phyloP scores from a whole-genome alignment of 2,888 invertebrate species.

The Neuroscelio doddi region DNA sequence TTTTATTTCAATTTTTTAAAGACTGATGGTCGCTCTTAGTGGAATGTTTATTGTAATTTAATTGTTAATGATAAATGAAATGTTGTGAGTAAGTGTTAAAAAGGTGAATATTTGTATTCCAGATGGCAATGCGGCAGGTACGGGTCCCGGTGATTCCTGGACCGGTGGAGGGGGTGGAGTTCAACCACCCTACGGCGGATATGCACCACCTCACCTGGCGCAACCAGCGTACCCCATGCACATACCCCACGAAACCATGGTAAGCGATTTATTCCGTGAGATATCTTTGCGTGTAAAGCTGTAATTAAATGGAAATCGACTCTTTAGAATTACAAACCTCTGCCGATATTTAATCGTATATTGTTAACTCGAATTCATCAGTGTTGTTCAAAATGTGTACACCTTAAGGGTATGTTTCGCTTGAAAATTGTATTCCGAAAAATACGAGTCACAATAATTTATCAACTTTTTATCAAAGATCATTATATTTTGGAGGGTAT shows the following conservation, averaged over 20 bases:
- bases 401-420: too few relatives aligned
- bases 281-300: constrained; percentile 24
- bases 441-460: too few relatives aligned
- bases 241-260: constrained; percentile 73
- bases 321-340: too few relatives aligned
- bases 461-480: too few relatives aligned
- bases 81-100: not conserved
- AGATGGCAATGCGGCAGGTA: constrained; percentile 72
- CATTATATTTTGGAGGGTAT: too few relatives aligned
- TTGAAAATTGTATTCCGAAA: too few relatives aligned
- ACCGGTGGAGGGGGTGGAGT: constrained; percentile 72
- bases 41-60: not conserved
- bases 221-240: constrained; percentile 71
- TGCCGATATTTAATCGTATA: too few relatives aligned
- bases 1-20: not conserved
- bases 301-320: constrained; percentile 13
- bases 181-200: constrained; percentile 70
- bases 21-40: not conserved
- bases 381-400: too few relatives aligned
- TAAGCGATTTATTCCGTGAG: constrained; percentile 55
- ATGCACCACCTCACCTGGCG: constrained; percentile 70
- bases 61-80: not conserved
- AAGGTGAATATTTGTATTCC: constrained; percentile 45
- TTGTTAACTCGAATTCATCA: too few relatives aligned
- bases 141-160: constrained; percentile 73